Base-by-base conservation (phyloP, 2,113 vertebrate species). In the Tachuris rubrigastra region DNA sequence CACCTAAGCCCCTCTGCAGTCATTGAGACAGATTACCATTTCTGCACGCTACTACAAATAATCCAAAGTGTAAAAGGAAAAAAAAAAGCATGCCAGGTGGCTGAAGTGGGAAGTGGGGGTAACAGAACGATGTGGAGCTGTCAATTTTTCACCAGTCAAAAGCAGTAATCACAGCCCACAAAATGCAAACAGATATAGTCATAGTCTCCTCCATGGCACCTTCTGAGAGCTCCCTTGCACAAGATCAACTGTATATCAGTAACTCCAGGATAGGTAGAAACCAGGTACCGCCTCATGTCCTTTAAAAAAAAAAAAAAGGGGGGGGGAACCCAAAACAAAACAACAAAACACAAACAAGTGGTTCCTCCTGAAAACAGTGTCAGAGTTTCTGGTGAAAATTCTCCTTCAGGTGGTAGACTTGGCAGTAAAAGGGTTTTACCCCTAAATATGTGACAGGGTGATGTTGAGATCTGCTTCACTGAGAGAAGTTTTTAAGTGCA, bases 81-180 rank as follows among this genome's bases (percentile, higher is more conserved):
- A 62, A 63, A 85, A 81, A 90, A 79, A n/a, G n/a, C 30, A 89
- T 33, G 56, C 82, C 96, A 97, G 92, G 95, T 95, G 96, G 95
- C 52, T 92, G 42, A 93, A 91, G 96, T 96, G 93, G 90, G 95
- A 97, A 94, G 92, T 89, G 83, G 85, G 39, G 65, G 60, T 92
- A 96, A 65, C 82, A 92, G 90, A 60, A 81, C 74, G 59, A 86
- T 88, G 49, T 53, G 73, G 44, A 84, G 52, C 76, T 96, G 92
- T 94, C 93, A 95, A 6, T 94, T 90, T 72, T 89, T 88, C 66
- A 67, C 39, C 59, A 86, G 68, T 85, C 30, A 86, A 63, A 94
- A 87, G 33, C 49, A 79, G 66, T 12, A 86, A 90, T 86, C 68
- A 78, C 92, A 94, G 46, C 90, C 79, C 73, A 94, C 95, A 91